Base-by-base conservation (phyloP, 2,888 invertebrate genomes). In the Seira sanloemensis region DNA sequence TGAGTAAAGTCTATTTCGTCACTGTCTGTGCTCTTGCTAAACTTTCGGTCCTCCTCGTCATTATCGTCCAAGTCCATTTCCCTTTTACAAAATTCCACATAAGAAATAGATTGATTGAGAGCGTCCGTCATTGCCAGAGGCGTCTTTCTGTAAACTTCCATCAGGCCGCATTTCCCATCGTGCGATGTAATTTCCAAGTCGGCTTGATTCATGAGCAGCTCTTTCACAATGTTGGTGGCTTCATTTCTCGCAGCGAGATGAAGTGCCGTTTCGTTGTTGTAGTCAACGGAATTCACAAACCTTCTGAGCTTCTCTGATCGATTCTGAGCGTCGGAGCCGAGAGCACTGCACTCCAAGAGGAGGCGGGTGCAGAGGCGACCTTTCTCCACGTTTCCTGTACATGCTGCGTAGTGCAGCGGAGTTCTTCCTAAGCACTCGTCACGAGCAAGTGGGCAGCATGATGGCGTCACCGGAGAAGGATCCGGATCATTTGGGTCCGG, bases 71-170 rank as follows among this genome's bases (percentile, higher is more conserved):
- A 5, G 0, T 62, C 77, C 71, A 77, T 71, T 37, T 82, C 85
- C n/a, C 84, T 77, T 23, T 65, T 66, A 19, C 87, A 87, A 19
- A 80, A 69, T 23, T 87, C 87, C 4, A 80, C 78, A 18, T 87
- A 87, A 0, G 78, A 81, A 77, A 87, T 87, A 21, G 84, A 84
- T 21, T 87, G 86, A 62, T 86, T 81, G 5, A 87, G 27, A 1
- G 86, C 87, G 54, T 87, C 86, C 26, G 81, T 72, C 87, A 87
- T 87, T 1, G 87, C 87, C 65, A 78, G 18, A 19, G 87, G 87
- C 1, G 87, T 87, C 25, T 72, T 80, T 58, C 81, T 86, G 79
- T 87, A 87, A 27, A 87, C 84, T 24, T 84, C 78, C 68, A 77
- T 72, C 68, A 84, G 58, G 9, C 76, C 80, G 25, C 83, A 85